Conservation (phyloP, 2,888 invertebrate species). For the Erebia ligea region DNA sequence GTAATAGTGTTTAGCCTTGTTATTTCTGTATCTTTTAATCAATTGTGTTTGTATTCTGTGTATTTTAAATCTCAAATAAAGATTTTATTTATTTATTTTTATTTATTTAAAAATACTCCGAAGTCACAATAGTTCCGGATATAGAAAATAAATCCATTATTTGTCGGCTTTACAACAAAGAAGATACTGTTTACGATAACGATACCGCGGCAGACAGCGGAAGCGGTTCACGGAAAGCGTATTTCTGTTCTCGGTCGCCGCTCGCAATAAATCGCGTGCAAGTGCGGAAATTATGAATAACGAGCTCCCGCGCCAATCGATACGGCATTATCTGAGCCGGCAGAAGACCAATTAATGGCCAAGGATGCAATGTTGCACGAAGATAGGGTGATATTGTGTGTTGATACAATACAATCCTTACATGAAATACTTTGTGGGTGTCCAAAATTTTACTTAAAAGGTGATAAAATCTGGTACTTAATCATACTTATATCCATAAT, state of each 20-base stretch:
- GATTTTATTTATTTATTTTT: too few species aligned
- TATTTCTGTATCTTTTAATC: too few species aligned
- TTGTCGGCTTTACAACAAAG: not conserved
- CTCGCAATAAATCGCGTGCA: slow-evolving; percentile 32
- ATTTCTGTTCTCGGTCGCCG: slow-evolving; percentile 28
- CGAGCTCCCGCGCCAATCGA: slow-evolving; percentile 23
- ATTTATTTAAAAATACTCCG: too few species aligned
- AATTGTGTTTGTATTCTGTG: too few species aligned
- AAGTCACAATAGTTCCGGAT: not conserved
- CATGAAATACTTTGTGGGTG: too few species aligned
- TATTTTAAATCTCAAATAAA: too few species aligned
- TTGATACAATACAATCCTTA: not conserved
- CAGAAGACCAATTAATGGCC: slow-evolving; percentile 12
- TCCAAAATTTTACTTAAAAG: not conserved
- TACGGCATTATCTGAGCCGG: slow-evolving; percentile 10
- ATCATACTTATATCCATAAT: too few species aligned
- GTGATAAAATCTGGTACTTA: not conserved
- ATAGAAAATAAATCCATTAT: slow-evolving; percentile 5
- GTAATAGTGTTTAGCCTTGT: too few species aligned
- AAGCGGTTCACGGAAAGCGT: slow-evolving; percentile 12
- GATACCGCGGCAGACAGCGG: slow-evolving; percentile 7
- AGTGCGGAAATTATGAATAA: slow-evolving; percentile 38
- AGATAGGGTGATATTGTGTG: not conserved
- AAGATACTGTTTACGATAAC: slow-evolving; percentile 20
- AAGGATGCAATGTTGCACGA: not conserved